phyloP scores from a whole-genome alignment of 2,797 vertebrate species.

The Phalloptychus januarius region DNA sequence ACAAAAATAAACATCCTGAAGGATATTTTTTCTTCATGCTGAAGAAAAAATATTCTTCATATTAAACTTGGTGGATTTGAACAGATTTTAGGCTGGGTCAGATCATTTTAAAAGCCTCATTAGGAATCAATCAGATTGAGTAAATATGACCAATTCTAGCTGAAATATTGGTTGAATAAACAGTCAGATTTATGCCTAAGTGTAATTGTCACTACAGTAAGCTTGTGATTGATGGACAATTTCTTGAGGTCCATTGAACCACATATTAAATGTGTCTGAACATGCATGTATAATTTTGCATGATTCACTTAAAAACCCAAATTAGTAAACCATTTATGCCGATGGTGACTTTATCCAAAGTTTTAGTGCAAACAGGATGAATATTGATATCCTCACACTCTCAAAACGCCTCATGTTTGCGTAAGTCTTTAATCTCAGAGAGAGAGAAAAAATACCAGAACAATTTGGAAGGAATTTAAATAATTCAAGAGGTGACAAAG shows the following conservation, averaged over 20 bases:
- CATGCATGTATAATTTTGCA: not conserved
- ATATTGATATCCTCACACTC: not conserved
- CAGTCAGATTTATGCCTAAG: not conserved
- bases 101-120: no score
- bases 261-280: not conserved
- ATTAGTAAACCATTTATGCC: not conserved
- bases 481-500: constrained; percentile 39
- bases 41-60: no score
- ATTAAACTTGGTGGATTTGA: no score
- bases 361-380: not conserved
- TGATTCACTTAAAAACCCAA: not conserved
- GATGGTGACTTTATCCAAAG: not conserved
- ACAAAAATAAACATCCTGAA: not conserved
- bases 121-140: no score
- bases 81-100: no score
- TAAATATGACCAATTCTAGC: not conserved
- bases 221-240: not conserved
- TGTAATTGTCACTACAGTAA: not conserved
- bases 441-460: constrained; percentile 15
- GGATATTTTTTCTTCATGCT: no score
- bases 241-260: not conserved
- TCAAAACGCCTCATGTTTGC: constrained; percentile 37
- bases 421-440: constrained; percentile 48
- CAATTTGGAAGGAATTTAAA: constrained; percentile 44
- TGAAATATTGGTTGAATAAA: not conserved